phyloP scores from a whole-genome alignment of 2,888 invertebrate genomes.

The Heliothis peltigera region DNA sequence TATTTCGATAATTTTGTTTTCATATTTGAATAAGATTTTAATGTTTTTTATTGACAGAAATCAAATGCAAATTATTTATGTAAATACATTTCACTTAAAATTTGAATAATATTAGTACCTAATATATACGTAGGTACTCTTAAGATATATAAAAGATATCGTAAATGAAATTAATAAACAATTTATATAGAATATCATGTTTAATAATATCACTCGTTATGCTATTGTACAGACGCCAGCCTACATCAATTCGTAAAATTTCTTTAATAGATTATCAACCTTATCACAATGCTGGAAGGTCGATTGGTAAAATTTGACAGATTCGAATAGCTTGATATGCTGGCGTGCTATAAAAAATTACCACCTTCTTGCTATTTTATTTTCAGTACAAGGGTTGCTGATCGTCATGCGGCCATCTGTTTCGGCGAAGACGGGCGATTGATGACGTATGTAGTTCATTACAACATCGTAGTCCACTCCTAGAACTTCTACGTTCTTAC shows the following conservation, averaged over 20 bases:
- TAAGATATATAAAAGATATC: neutral
- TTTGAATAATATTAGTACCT: too few relatives aligned
- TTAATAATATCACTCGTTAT: too few relatives aligned
- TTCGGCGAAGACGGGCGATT: conserved; percentile 76
- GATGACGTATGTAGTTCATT: conserved; percentile 74
- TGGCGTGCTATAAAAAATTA: conserved; percentile 3
- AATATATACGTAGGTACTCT: too few relatives aligned
- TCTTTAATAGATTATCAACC: too few relatives aligned
- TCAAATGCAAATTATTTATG: too few relatives aligned
- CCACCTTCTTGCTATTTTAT: neutral
- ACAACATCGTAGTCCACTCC: conserved; percentile 81
- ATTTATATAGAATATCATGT: neutral
- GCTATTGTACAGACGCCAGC: too few relatives aligned
- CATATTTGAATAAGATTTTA: neutral
- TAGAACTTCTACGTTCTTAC: conserved; percentile 75
- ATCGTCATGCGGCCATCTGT: conserved; percentile 79
- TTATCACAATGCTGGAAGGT: too few relatives aligned
- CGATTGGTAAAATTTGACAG: too few relatives aligned
- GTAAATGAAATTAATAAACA: neutral
- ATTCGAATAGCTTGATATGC: too few relatives aligned
- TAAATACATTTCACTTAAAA: too few relatives aligned
- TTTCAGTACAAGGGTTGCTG: conserved; percentile 74
- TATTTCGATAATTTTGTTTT: neutral
- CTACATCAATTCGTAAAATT: too few relatives aligned
- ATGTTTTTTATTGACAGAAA: too few relatives aligned